Conservation (phyloP, 2,888 invertebrate species). For the Geotrupes spiniger region DNA sequence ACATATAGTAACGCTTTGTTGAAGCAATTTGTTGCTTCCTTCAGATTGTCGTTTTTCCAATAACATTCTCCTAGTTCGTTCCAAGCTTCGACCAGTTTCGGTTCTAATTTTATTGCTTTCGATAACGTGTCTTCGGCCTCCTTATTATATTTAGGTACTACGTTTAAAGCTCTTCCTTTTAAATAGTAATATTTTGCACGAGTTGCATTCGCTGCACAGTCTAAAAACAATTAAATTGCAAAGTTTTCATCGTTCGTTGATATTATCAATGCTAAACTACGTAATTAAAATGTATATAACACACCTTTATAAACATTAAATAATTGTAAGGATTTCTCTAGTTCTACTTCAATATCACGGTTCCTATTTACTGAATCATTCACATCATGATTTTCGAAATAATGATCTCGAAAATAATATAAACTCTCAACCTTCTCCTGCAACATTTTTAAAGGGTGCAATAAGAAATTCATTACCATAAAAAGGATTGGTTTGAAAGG, state of each 20-base stretch:
- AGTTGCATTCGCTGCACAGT: conserved; percentile 48
- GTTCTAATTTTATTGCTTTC: conserved; percentile 81
- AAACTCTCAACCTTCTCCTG: conserved; percentile 66
- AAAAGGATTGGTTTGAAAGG: conserved; percentile 12
- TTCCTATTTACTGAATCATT: conserved; percentile 67
- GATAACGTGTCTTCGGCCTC: conserved; percentile 73
- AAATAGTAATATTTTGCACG: conserved; percentile 65
- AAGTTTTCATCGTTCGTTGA: no score
- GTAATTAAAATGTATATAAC: conserved; percentile 15
- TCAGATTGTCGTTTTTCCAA: conserved; percentile 80
- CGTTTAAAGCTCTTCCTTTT: conserved; percentile 73
- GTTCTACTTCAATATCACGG: conserved; percentile 61
- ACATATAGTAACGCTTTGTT: conserved; percentile 72
- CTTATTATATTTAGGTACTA: conserved; percentile 63
- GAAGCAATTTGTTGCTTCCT: conserved; percentile 80
- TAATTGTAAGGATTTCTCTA: conserved; percentile 58
- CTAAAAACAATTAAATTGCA: conserved; percentile 25
- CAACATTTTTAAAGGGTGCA: conserved; percentile 34
- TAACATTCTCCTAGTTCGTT: conserved; percentile 86
- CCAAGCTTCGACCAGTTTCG: conserved; percentile 79
- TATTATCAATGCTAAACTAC: background rate
- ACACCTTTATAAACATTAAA: conserved; percentile 67
- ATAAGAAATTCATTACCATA: background rate
- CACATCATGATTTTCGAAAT: conserved; percentile 71
- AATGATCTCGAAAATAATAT: conserved; percentile 71